Percentiles rank a stretch among this genome's conserved stretches.
Conservation (phyloP, 2,888 invertebrate genomes). For the Chouioia cunea region DNA sequence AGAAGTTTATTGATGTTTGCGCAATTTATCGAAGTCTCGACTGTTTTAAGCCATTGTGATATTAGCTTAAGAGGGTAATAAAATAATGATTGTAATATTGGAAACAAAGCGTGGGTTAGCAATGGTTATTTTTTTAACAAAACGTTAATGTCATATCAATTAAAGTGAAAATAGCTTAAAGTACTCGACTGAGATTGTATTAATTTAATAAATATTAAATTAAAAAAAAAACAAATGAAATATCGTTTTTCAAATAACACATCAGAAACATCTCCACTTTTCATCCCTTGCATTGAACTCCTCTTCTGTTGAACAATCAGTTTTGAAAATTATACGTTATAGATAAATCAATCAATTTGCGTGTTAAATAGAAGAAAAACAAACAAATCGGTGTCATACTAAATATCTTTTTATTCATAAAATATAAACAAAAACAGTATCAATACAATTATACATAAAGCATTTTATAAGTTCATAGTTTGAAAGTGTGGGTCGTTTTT, state of each 20-base stretch:
- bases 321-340: too few species aligned
- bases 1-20: constrained; percentile 49
- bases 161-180: constrained; percentile 35
- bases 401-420: too few species aligned
- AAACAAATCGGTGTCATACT: too few species aligned
- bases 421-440: too few species aligned
- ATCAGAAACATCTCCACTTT: too few species aligned
- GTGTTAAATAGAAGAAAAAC: too few species aligned
- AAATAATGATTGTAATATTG: constrained; percentile 43
- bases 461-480: too few species aligned
- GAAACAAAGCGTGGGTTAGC: constrained; percentile 49
- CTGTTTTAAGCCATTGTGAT: constrained; percentile 66
- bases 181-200: constrained; percentile 48
- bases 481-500: background rate
- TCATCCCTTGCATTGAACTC: too few species aligned
- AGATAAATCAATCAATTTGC: too few species aligned
- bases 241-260: too few species aligned
- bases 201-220: constrained; percentile 44
- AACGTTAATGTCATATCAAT: constrained; percentile 37
- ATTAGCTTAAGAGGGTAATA: constrained; percentile 63
- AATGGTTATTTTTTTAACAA: constrained; percentile 55
- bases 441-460: too few species aligned
- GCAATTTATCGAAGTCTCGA: constrained; percentile 63
- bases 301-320: too few species aligned
- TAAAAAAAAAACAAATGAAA: background rate